Conservation (phyloP, 2,113 vertebrate species). For the Psilopogon haemacephalus region DNA sequence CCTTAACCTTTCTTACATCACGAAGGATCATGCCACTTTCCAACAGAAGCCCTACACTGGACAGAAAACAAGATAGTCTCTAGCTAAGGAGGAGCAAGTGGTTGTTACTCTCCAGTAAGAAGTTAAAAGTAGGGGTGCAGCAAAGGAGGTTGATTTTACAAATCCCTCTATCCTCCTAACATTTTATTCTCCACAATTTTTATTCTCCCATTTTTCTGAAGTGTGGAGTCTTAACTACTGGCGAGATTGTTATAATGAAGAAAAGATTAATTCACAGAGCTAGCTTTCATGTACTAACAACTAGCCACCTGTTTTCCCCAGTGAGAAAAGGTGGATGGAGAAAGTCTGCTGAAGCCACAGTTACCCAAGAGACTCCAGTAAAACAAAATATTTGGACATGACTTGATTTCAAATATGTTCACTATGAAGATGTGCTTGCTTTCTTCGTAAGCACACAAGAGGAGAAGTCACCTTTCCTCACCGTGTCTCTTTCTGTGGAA, state of each 20-base stretch:
- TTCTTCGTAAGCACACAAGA: neutral
- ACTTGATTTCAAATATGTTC: neutral
- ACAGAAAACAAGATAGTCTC: neutral
- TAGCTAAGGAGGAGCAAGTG: neutral
- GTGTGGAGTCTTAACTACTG: neutral
- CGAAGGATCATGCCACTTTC: neutral
- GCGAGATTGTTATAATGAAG: neutral
- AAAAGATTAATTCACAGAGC: neutral
- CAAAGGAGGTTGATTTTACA: neutral
- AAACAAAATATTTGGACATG: neutral
- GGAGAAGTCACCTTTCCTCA: slow-evolving; percentile 27
- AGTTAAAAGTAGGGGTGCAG: neutral
- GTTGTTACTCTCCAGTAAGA: neutral
- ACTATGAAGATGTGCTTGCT: neutral
- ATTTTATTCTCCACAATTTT: neutral
- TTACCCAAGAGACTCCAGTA: slow-evolving; percentile 12
- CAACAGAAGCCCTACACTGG: neutral
- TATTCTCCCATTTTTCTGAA: neutral
- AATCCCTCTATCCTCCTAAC: neutral
- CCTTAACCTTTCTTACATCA: neutral
- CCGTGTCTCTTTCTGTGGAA: slow-evolving; percentile 15
- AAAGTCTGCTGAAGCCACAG: neutral
- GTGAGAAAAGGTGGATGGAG: neutral
- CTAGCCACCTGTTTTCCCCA: neutral
- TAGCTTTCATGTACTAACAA: slow-evolving; percentile 23